Base-by-base conservation (phyloP, 2,888 invertebrate species). In the Polylopha cassiicola region DNA sequence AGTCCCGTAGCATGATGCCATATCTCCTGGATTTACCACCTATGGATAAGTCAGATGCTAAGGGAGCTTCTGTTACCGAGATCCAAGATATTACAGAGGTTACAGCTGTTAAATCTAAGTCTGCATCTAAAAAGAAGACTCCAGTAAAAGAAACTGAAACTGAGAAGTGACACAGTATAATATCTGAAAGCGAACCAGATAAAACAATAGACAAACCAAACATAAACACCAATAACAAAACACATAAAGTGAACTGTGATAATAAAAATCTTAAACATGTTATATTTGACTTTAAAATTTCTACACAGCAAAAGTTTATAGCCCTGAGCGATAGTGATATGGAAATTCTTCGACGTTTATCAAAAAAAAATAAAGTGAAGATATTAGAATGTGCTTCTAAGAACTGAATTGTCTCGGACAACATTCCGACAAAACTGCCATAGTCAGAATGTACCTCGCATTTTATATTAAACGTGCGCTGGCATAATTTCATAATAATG, bases 1-100 rank as follows among this genome's bases (percentile, higher is more conserved):
- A 82, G 44, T 68, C 77, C 1, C 65, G 77, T 16, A 81, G 76
- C 47, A 86, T 86, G 85, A 75, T 82, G 76, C 82, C 82, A 0
- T 86, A 85, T 50, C 68, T 86, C 2, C 47, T 82, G 21, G 67
- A 82, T 21, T 57, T 84, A 39, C 84, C 81, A 1, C 77, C 78
- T 15, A 23, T 77, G 13, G 81, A 80, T 36, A 55, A 34, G 13
- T 9, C 47, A 1, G 47, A 55, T 1, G 48, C 24, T n/a, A 16
- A 43, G 3, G 39, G 43, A 22, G 47, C 47, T 3, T 52, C 48
- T 3, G 45, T 59, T n/a, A 53, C 47, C 0, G 62, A 70, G 42
- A 21, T 47, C 4, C 42, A 51, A 6, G 38, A 50, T 5, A 46
- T 45, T 2, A 50, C 58, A 43, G 51, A 62, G 6, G 45, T 47